Base-by-base conservation (phyloP, 2,888 invertebrate species). In the Tyria jacobaeae region DNA sequence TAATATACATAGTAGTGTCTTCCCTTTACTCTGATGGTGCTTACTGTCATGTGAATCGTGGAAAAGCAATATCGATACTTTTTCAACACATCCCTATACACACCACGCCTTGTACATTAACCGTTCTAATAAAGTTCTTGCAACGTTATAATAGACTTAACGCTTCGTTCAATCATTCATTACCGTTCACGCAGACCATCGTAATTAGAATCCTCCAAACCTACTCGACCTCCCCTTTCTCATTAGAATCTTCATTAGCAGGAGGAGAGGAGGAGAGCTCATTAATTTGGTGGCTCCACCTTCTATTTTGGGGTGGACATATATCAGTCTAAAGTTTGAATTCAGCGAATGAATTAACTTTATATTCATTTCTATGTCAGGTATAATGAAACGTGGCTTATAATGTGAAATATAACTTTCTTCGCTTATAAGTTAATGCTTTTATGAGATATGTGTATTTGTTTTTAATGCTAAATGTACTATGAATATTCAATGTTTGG, bases 91-190 rank as follows among this genome's bases (percentile, higher is more conserved):
- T 67, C 81, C 64, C 87, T 81, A 78, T 24, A 48, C 12, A 55
- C 53, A 35, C 69, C 66, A 62, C 67, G 68, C 61, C 74, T 79
- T 79, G 79, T 87, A 58, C 58, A 58, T 58, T 58, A 89, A 84
- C 90, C 83, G 84, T 84, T 85, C 87, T 92, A 92, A 92, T 92
- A 93, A 94, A 92, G 92, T 92, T 93, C 91, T 89, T 87, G 86
- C 88, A 84, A 81, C 89, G 88, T 79, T 84, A 89, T 92, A 91
- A 92, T 92, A 91, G 89, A 92, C 91, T 92, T 92, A 92, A 87
- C 91, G 88, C 87, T 87, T 87, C 89, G 90, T 89, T 92, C 91
- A 91, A 92, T 93, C 90, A 94, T 92, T 94, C 88, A 93, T 92
- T 90, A 90, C 79, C 71, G 74, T 64, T 77, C 72, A 79, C 76